A percentile compares a stretch with the other conserved stretches of the same genome.
Evolutionary conservation across 2,113 vertebrate genomes (phyloP).

Genomic region (Tretioscincus oriximinensis): DNA sequence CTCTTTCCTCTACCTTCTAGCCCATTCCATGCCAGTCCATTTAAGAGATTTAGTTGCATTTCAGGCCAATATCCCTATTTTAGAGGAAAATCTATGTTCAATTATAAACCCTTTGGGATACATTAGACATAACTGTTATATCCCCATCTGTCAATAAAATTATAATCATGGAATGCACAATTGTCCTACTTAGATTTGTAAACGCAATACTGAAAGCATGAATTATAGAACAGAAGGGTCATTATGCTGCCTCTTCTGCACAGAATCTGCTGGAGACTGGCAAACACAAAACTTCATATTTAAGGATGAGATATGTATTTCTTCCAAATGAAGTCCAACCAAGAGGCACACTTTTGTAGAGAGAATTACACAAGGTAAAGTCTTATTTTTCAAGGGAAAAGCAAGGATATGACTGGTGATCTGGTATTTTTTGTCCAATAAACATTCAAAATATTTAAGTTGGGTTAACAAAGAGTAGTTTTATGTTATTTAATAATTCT

Average conservation of each 20-base stretch:
- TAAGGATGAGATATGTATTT: constrained; percentile 28
- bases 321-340: constrained; percentile 36
- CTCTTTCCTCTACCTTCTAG: constrained; percentile 56
- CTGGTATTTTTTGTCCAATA: too few relatives aligned
- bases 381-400: background rate
- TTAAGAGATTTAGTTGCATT: constrained; percentile 63
- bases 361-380: rapidly evolving
- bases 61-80: constrained; percentile 51
- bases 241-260: constrained; percentile 48
- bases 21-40: constrained; percentile 58
- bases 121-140: constrained; percentile 69
- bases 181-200: constrained; percentile 64
- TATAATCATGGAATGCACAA: constrained; percentile 62
- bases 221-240: constrained; percentile 53
- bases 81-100: constrained; percentile 55
- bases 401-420: too few relatives aligned
- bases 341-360: constrained; percentile 24
- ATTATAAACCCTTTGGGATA: constrained; percentile 55
- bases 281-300: constrained; percentile 24
- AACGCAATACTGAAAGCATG: constrained; percentile 52
- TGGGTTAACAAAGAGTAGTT: too few relatives aligned
- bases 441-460: too few relatives aligned
- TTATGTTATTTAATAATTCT: too few relatives aligned
- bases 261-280: constrained; percentile 42
- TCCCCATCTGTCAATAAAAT: constrained; percentile 74